These are phyloP conservation scores for Catocala sponsa DNA, from an alignment of 2,888 invertebrate species.

Conservation along the genomic window DNA sequence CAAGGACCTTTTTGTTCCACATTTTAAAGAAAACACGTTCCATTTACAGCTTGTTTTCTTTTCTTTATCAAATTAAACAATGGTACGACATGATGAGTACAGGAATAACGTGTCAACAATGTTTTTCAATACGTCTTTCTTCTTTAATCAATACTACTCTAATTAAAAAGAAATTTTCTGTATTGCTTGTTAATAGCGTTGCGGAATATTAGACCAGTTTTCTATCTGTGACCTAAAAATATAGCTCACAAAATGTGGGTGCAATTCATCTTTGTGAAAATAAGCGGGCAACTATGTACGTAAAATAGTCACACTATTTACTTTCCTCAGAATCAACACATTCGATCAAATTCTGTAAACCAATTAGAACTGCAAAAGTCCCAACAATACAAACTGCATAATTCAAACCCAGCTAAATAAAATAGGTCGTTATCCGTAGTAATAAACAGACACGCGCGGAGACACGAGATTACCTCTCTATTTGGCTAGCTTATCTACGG, in stretches of 20 bases:
- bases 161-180: too few relatives aligned
- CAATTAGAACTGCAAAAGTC: conserved; percentile 1
- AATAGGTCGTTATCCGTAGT: conserved; percentile 70
- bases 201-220: too few relatives aligned
- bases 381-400: conserved; percentile 51
- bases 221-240: too few relatives aligned
- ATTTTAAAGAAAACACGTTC: neutral
- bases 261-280: too few relatives aligned
- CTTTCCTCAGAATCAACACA: too few relatives aligned
- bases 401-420: conserved; percentile 65
- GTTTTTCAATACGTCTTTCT: too few relatives aligned
- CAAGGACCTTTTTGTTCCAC: neutral
- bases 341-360: neutral
- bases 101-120: too few relatives aligned
- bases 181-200: too few relatives aligned
- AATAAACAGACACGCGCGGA: conserved; percentile 68
- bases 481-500: conserved; percentile 80
- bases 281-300: too few relatives aligned
- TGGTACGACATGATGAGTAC: neutral
- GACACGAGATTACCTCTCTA: conserved; percentile 80
- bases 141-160: too few relatives aligned
- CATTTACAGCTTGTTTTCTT: neutral
- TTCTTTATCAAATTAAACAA: neutral
- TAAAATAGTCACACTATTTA: too few relatives aligned
- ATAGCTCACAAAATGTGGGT: too few relatives aligned